A percentile compares a stretch with the other conserved stretches of the same genome.
These are phyloP conservation scores for Hestina assimilis DNA, from an alignment of 1,140 invertebrate genomes.

Conservation along the genomic window DNA sequence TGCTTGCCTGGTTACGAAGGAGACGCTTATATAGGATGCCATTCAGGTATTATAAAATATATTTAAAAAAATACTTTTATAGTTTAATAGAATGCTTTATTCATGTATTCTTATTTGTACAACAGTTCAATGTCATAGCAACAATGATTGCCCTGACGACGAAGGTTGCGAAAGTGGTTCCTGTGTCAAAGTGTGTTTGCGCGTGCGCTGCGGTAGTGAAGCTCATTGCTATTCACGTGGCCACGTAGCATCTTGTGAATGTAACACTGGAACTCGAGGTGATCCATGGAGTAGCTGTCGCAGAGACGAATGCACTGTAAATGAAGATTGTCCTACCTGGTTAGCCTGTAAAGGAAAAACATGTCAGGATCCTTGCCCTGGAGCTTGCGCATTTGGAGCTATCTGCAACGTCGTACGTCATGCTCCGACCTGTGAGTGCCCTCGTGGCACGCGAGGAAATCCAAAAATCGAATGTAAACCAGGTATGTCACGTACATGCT, in stretches of 20 bases:
- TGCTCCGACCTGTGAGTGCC: constrained; percentile 87
- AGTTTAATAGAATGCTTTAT: background rate
- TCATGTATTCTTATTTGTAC: constrained; percentile 29
- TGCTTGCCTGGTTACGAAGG: constrained; percentile 91
- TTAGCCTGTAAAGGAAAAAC: constrained; percentile 86
- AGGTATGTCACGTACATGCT: constrained; percentile 66
- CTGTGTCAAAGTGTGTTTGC: constrained; percentile 89
- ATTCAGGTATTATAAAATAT: constrained; percentile 79
- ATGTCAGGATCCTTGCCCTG: constrained; percentile 89
- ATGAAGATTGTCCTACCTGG: constrained; percentile 86
- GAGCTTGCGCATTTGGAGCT: constrained; percentile 83
- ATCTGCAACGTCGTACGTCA: constrained; percentile 89
- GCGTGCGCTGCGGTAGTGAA: constrained; percentile 89
- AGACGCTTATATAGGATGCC: constrained; percentile 89
- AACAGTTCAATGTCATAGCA: constrained; percentile 89
- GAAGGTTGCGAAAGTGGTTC: constrained; percentile 91
- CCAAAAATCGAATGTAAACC: constrained; percentile 82
- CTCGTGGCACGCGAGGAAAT: constrained; percentile 89
- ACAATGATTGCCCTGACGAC: constrained; percentile 89
- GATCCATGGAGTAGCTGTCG: constrained; percentile 87
- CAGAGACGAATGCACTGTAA: constrained; percentile 85
- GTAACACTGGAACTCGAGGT: constrained; percentile 85
- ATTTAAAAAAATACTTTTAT: background rate
- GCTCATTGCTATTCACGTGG: constrained; percentile 87
- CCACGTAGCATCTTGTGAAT: constrained; percentile 89